Base-by-base conservation (phyloP, 1,140 invertebrate genomes). In the Pseudomyrmex pallidus region DNA sequence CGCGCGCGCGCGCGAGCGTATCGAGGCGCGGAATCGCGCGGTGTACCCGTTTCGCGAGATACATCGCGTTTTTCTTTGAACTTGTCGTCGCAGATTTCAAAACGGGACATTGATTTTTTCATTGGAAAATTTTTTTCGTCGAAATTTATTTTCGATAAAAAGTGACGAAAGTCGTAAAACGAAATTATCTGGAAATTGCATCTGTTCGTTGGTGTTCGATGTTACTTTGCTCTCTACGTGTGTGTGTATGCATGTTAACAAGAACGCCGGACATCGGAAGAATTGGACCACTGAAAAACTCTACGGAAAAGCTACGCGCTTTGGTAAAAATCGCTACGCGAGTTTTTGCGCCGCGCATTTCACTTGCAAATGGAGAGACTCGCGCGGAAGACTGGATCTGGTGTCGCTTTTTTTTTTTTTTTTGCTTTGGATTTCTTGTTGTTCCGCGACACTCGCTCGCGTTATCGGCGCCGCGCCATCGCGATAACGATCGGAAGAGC, bases 301-400 rank as follows among this genome's bases (percentile, higher is more conserved):
- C 35, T 64, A 66, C 22, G 13, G 17, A 46, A 66, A n/a, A 54
- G 12, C 76, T 20, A 35, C 35, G 15, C 74, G 63, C n/a, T n/a
- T n/a, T n/a, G 17, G 35, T 66, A 25, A n/a, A 70, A 80, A 80
- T 80, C 66, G 35, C 35, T 2, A 54, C 35, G 15, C 74, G 63
- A 25, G 35, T 66, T 56, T 56, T 17, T 44, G 22, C 74, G 5
- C 20, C 44, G 13, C 66, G 52, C 76, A 80, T 80, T 72, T 80
- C 66, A 72, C 44, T 70, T 35, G 76, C 54, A 61, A 70, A 80
- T 68, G 72, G 59, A 22, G n/a, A 80, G 61, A 56, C 66, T 59
- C 66, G 13, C 25, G 2, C 54, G 9, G 59, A 25, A 20, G 15
- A 17, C 64, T 20, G 76, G 54, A 72, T 48, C 46, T 35, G n/a